Evolutionary conservation across 2,888 invertebrate genomes (phyloP), one percentile per base, ranked within the genome.

Genomic region (Campaea margaritaria): DNA sequence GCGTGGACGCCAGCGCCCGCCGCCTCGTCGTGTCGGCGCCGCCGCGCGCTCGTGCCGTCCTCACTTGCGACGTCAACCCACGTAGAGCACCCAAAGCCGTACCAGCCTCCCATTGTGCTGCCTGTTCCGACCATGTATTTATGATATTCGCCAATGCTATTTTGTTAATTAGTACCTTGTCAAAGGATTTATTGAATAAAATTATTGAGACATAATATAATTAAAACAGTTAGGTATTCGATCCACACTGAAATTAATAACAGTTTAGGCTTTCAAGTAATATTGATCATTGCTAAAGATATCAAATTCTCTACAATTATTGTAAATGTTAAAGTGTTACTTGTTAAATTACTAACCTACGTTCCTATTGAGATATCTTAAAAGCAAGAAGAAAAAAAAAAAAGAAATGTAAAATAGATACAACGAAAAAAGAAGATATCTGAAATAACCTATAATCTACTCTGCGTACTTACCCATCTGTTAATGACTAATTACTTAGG

Each of bases 21-120:
- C 98, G 93, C 15, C 91, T 74, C 0, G 81, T 75, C 75, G 91
- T 93, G 69, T 96, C 93, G 4, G 97, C 97, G 83, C 98, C 96
- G n/a, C 91, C 89, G 0, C 92, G 79, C 4, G 91, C 88, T 69
- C 97, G 93, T 58, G 97, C 96, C 83, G 97, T 95, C 75, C 98
- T 96, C 51, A 98, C 95, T 72, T 97, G 95, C 72, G 97, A 96
- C 87, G 97, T 96, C 79, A 98, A 94, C 72, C 97, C 96, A 68
- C 96, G 95, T 74, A 98, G 93, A 55, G 97, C 96, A 51, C 96
- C 95, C 79, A 96, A 95, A 72, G 97, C 96, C 12, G 96, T 96
- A 84, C 95, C 93, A 81, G 93, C 85, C 62, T 92, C 88, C 93
- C 93, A 89, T 70, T 92, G 89, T 49, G 92, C 90, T 55, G 91